A percentile compares a stretch with the other conserved stretches of the same genome.
phyloP scores from a whole-genome alignment of 2,797 vertebrate genomes.

The Cheirogaleus major region DNA sequence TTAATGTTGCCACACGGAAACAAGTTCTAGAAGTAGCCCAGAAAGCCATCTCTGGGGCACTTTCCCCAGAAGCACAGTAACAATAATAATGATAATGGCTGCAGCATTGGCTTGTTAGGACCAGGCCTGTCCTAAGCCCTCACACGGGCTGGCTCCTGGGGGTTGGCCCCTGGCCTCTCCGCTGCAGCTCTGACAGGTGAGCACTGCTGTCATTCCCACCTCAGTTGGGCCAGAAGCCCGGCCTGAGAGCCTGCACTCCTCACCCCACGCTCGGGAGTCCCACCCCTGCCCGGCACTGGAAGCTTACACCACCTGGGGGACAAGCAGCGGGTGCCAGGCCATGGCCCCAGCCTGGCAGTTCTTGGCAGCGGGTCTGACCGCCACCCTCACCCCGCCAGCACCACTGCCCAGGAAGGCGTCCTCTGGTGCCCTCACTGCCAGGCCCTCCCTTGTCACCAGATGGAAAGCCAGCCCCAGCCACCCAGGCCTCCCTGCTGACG shows the following conservation, averaged over 20 bases:
- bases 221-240: background rate
- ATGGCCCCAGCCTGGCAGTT: background rate
- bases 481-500: rapidly evolving
- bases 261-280: background rate
- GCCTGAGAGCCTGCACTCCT: background rate
- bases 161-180: background rate
- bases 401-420: background rate
- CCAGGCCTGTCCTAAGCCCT: background rate
- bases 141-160: rapidly evolving
- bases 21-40: background rate
- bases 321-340: background rate
- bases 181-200: background rate
- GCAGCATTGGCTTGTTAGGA: background rate
- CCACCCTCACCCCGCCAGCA: background rate
- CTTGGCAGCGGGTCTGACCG: background rate
- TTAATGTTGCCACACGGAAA: background rate
- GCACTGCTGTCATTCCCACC: background rate
- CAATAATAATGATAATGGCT: background rate
- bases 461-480: background rate
- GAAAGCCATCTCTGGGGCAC: background rate
- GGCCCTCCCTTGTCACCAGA: background rate
- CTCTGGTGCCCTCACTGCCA: background rate
- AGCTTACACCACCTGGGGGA: background rate
- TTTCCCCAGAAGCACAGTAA: background rate
- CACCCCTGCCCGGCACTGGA: background rate